A percentile compares a stretch with the other conserved stretches of the same genome.
Conservation (phyloP, 2,113 vertebrate species). For the Vireo altiloquus region DNA sequence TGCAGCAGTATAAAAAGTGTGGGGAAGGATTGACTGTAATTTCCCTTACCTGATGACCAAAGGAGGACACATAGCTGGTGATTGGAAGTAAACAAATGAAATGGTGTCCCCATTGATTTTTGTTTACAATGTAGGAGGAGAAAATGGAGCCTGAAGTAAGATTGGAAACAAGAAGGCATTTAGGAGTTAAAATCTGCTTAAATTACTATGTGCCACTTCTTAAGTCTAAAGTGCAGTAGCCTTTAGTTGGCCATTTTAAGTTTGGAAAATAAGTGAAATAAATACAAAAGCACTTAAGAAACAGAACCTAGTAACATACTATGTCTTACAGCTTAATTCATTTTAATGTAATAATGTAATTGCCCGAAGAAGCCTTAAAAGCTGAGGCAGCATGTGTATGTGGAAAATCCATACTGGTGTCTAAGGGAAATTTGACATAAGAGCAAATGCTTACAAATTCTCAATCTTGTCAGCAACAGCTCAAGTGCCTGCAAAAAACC, state of each 20-base stretch:
- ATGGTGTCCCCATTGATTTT: background rate
- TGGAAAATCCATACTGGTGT: background rate
- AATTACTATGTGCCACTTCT: background rate
- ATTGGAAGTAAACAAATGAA: background rate
- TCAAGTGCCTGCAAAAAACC: background rate
- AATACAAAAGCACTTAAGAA: background rate
- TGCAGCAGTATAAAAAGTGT: background rate
- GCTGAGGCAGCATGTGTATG: background rate
- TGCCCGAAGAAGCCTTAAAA: background rate
- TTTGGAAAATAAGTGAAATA: background rate
- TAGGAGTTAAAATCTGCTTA: background rate
- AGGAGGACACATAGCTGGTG: background rate
- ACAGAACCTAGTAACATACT: background rate
- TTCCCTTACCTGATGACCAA: rapidly evolving
- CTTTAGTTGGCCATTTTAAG: background rate
- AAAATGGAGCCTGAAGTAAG: background rate
- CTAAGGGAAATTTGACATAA: background rate
- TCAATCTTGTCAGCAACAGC: background rate
- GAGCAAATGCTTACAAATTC: background rate
- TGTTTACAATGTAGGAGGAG: background rate
- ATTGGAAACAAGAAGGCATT: background rate
- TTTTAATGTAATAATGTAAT: background rate
- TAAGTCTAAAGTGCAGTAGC: background rate
- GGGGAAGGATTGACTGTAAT: background rate
- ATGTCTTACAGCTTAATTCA: background rate